Evolutionary conservation across 2,113 vertebrate species (phyloP).

Genomic region (Etheostoma cragini): DNA sequence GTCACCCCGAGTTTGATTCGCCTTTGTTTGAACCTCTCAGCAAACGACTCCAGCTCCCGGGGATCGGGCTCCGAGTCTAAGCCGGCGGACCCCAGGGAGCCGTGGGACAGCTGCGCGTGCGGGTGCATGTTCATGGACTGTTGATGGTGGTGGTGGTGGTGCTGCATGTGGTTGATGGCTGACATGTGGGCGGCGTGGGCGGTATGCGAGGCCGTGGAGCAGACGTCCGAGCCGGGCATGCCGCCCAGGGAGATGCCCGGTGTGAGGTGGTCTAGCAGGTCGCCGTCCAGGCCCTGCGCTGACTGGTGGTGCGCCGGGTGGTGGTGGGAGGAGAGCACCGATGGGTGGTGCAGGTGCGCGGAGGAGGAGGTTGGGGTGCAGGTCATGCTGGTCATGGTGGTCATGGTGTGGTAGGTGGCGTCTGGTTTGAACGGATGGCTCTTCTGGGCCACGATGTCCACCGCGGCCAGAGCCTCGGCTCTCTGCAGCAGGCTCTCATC

Average conservation of each 20-base stretch:
- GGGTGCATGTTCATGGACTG: constrained; percentile 91
- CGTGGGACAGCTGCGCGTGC: constrained; percentile 86
- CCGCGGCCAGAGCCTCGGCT: constrained; percentile 93
- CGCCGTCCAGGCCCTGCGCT: constrained; percentile 89
- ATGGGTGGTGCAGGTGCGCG: constrained; percentile 91
- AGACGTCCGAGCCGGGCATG: constrained; percentile 89
- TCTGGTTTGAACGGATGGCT: constrained; percentile 95
- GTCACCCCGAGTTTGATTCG: constrained; percentile 95
- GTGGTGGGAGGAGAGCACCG: constrained; percentile 90
- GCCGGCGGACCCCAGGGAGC: constrained; percentile 80
- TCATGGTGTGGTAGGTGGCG: constrained; percentile 97
- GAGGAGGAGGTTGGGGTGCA: constrained; percentile 91
- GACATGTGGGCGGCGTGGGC: constrained; percentile 90
- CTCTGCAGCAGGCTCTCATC: constrained; percentile 92
- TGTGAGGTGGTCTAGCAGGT: constrained; percentile 92
- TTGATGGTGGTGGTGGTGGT: constrained; percentile 78
- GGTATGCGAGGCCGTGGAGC: constrained; percentile 88
- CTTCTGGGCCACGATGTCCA: constrained; percentile 93
- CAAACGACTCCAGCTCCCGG: constrained; percentile 93
- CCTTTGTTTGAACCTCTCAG: constrained; percentile 94
- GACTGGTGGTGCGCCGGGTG: constrained; percentile 86
- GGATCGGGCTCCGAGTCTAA: constrained; percentile 91
- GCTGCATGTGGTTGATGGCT: constrained; percentile 90
- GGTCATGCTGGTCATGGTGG: constrained; percentile 93
- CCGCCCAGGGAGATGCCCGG: constrained; percentile 89